Evolutionary conservation across 1,140 invertebrate species (phyloP), one percentile per base, ranked within the genome.

Genomic region (Dreissena polymorpha): DNA sequence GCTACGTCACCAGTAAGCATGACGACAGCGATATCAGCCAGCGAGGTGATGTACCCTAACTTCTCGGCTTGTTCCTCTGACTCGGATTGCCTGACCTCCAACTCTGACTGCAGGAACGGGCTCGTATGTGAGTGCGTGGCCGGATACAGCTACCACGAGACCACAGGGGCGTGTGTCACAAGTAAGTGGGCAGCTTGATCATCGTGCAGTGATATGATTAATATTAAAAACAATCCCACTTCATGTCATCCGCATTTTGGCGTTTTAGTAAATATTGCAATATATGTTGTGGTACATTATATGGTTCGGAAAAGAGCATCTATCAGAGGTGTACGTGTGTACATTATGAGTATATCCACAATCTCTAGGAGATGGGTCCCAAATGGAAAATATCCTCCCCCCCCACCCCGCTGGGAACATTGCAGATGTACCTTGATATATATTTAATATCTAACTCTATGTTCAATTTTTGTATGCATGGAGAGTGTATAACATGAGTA

Each of bases 101-200:
- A 63, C 60, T 64, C 78, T 10, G 78, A 81, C 39, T 81, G 78
- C 29, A 39, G 78, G 29, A 81, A 73, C 23, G 21, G 21, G 2
- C 5, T 64, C n/a, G 51, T 72, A 23, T 81, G 78, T 64, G 78
- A 81, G 63, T 81, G 78, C 72, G 29, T 81, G 29, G 78, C 78
- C 18, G 78, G 78, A 3, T 81, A 81, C 29, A 70, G 78, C 25
- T 81, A 72, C 60, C 23, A 73, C 25, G 67, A 53, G 0, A 0
- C 53, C 29, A 72, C 68, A 7, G 23, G 51, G 53, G 25, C 27
- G 18, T 81, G 78, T 49, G 69, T 81, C 3, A 81, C 78, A 73
- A 27, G 78, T 81, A 79, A 55, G 67, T 23, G 2, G 39, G 39
- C 39, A 39, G 39, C 39, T 39, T 5, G 3, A 39, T 2, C 39